A percentile compares a stretch with the other conserved stretches of the same genome.
phyloP scores from a whole-genome alignment of 2,113 vertebrate genomes.

The Nettapus auritus region DNA sequence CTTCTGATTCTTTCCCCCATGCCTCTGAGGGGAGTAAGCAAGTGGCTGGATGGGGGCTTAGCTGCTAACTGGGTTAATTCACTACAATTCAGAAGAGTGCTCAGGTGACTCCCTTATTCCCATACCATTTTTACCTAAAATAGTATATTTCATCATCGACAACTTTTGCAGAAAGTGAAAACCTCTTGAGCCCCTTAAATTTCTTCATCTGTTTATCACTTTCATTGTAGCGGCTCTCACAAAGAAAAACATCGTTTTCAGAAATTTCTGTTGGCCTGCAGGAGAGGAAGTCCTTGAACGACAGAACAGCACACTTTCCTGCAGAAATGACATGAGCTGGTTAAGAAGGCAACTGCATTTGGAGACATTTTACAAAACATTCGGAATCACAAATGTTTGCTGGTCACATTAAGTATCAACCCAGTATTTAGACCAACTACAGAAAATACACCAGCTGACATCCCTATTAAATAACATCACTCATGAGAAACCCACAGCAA shows the following conservation, averaged over 20 bases:
- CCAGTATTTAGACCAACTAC: accelerated
- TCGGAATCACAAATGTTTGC: background rate
- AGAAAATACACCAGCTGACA: background rate
- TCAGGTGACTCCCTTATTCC: background rate
- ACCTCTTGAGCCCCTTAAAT: constrained; percentile 97
- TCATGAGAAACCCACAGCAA: background rate
- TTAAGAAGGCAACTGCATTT: background rate
- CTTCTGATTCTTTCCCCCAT: background rate
- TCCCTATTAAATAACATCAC: background rate
- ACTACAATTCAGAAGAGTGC: background rate
- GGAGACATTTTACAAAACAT: background rate
- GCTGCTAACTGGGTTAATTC: background rate
- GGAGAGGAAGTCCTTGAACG: constrained; percentile 97
- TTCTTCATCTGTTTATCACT: constrained; percentile 99
- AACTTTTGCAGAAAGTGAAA: constrained; percentile 96
- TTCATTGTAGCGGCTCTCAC: constrained; percentile 98
- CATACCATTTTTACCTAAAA: constrained; percentile 85
- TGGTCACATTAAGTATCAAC: accelerated
- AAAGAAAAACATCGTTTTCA: constrained; percentile 94
- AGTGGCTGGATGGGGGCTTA: background rate
- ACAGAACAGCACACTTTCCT: constrained; percentile 96
- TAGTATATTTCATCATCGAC: constrained; percentile 99
- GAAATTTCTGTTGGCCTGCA: constrained; percentile 95
- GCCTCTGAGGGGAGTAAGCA: accelerated
- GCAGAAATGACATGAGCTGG: constrained; percentile 56